Conservation (phyloP, 2,888 invertebrate species). For the Eupsilia transversa region DNA sequence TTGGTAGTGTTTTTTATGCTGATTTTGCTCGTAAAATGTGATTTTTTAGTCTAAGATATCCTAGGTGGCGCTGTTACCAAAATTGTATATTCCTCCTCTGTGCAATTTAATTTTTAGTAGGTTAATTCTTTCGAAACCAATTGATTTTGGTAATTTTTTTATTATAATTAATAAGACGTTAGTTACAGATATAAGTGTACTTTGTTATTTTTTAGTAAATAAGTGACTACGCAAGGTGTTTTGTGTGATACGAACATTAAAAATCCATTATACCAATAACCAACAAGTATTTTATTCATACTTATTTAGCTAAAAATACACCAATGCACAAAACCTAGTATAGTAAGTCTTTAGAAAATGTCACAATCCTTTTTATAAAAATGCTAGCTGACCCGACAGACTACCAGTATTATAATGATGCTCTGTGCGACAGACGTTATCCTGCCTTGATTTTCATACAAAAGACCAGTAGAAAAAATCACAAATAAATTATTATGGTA, state of each 20-base stretch:
- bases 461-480: no score
- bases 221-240: slow-evolving; percentile 35
- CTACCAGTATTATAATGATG: no score
- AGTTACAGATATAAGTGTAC: slow-evolving; percentile 20
- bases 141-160: neutral
- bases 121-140: neutral
- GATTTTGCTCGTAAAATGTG: slow-evolving; percentile 10
- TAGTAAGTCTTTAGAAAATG: neutral
- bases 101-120: neutral
- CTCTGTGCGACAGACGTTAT: no score
- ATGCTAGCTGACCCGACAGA: no score
- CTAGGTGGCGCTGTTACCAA: slow-evolving; percentile 31
- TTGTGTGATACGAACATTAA: slow-evolving; percentile 45
- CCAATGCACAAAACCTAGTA: neutral
- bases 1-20: neutral
- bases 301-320: neutral
- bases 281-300: slow-evolving; percentile 2
- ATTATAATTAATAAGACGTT: neutral
- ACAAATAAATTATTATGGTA: no score
- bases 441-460: no score
- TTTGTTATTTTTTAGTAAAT: slow-evolving; percentile 32
- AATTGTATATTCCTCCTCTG: neutral
- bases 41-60: neutral
- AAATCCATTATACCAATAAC: slow-evolving; percentile 23
- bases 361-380: neutral